These are phyloP conservation scores for Cerastoderma edule DNA, from an alignment of 2,888 invertebrate genomes.

Conservation along the genomic window DNA sequence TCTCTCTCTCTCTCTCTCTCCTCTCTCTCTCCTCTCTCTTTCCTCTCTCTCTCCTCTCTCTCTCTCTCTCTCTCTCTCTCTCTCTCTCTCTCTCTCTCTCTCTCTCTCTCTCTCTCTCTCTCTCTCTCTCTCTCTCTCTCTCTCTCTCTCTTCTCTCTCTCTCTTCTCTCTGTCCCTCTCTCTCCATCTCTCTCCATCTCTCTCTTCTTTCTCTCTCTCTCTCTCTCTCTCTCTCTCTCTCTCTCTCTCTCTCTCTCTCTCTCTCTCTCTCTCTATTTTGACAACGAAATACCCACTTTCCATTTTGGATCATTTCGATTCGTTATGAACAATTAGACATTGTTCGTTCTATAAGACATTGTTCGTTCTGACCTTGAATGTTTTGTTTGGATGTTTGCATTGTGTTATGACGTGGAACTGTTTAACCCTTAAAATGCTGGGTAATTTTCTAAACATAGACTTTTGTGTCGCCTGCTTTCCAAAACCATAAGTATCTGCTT, in stretches of 20 bases:
- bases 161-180: neutral
- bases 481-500: no score
- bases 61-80: neutral
- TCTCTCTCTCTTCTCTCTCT: neutral
- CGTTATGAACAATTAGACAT: no score
- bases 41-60: neutral
- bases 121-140: neutral
- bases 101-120: neutral
- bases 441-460: no score
- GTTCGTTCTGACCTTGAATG: no score
- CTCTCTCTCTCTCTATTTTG: slow-evolving; percentile 1
- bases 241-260: neutral
- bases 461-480: no score
- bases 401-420: no score
- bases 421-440: no score
- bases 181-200: neutral
- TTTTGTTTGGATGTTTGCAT: no score
- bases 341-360: no score
- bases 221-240: slow-evolving; percentile 1
- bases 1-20: neutral
- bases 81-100: neutral
- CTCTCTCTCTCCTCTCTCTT: neutral
- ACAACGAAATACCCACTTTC: no score
- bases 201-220: neutral
- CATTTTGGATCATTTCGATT: no score